Evolutionary conservation across 2,797 vertebrate genomes (phyloP).

Genomic region (Acanthiza pusilla): DNA sequence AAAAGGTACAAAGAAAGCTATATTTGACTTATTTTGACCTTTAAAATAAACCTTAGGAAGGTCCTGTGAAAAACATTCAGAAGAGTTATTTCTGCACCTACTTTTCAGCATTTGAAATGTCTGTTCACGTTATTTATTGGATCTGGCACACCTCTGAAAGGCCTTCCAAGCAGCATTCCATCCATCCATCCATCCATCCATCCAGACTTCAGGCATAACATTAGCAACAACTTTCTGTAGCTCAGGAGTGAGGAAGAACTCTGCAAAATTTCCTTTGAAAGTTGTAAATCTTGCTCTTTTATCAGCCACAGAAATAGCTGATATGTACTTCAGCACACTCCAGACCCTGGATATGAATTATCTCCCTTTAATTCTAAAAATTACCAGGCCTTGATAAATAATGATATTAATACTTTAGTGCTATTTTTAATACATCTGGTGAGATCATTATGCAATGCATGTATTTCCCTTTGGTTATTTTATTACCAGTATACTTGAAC

Average conservation of each 20-base stretch:
- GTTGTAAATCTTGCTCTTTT: background rate
- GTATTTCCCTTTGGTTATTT: slow-evolving; percentile 3
- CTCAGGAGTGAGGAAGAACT: background rate
- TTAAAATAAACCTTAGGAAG: background rate
- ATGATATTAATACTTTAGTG: background rate
- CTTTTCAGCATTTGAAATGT: background rate
- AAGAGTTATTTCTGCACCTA: background rate
- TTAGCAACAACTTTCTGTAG: background rate
- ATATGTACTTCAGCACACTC: background rate
- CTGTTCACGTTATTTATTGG: background rate
- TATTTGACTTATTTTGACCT: background rate
- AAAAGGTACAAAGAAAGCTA: background rate
- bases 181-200: background rate
- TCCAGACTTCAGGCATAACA: background rate
- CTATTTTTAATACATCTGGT: slow-evolving; percentile 16
- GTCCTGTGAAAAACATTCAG: background rate
- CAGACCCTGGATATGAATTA: background rate
- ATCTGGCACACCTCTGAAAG: background rate
- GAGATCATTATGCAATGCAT: background rate
- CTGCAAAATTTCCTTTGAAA: background rate
- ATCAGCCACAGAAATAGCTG: background rate
- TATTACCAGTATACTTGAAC: background rate
- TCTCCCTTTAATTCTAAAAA: background rate
- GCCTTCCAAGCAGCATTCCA: background rate
- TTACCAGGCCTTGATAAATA: background rate